Conservation (phyloP, 2,888 invertebrate genomes). For the Deilephila elpenor region DNA sequence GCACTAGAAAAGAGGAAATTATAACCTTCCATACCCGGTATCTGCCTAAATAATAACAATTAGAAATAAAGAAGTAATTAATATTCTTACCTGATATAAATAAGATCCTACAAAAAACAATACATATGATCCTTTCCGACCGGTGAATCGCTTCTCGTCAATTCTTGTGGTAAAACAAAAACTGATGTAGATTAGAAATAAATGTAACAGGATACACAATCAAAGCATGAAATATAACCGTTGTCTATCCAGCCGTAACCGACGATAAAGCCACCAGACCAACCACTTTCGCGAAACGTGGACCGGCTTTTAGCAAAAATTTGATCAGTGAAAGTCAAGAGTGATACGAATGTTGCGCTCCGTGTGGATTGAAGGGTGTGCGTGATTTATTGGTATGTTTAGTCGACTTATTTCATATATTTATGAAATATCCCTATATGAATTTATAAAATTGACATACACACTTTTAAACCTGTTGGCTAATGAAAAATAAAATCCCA, state of each 20-base stretch:
- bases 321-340: constrained; percentile 82
- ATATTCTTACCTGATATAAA: background rate
- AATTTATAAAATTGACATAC: background rate
- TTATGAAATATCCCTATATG: background rate
- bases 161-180: constrained; percentile 26
- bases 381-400: constrained; percentile 57
- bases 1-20: too few relatives aligned
- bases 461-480: too few relatives aligned
- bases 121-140: background rate
- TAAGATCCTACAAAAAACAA: background rate
- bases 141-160: background rate
- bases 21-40: too few relatives aligned
- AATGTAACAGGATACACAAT: constrained; percentile 50
- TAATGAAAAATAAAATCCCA: background rate
- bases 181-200: constrained; percentile 47
- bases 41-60: too few relatives aligned
- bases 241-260: constrained; percentile 58
- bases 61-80: too few relatives aligned
- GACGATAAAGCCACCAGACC: constrained; percentile 63
- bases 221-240: constrained; percentile 41
- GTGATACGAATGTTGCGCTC: constrained; percentile 52
- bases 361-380: constrained; percentile 57
- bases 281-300: constrained; percentile 80
- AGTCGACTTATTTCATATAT: background rate
- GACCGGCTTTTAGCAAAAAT: constrained; percentile 84